Percentiles rank a stretch among this genome's conserved stretches.
phyloP scores from a whole-genome alignment of 2,888 invertebrate species.

The Mellilla xanthometata region DNA sequence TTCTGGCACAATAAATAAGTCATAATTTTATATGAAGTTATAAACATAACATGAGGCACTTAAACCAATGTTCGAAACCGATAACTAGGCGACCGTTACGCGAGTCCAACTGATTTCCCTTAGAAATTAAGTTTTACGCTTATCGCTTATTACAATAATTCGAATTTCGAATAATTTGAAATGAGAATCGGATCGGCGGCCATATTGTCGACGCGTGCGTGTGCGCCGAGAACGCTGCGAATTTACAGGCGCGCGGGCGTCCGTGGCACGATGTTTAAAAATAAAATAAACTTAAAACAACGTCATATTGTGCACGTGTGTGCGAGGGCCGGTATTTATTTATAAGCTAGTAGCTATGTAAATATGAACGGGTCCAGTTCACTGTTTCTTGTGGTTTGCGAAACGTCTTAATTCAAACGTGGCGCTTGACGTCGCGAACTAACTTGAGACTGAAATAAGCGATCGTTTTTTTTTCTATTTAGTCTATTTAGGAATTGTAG shows the following conservation, averaged over 20 bases:
- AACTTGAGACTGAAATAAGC: too few relatives aligned
- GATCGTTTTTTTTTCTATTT: too few relatives aligned
- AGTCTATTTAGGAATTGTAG: too few relatives aligned
- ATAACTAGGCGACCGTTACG: slow-evolving; percentile 41
- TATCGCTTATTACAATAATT: slow-evolving; percentile 51
- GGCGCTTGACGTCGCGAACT: slow-evolving; percentile 8
- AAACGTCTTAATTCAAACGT: slow-evolving; percentile 74
- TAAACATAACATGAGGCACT: slow-evolving; percentile 60
- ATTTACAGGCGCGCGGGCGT: slow-evolving; percentile 75
- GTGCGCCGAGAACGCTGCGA: slow-evolving; percentile 79
- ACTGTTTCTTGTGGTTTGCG: slow-evolving; percentile 72
- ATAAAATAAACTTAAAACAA: slow-evolving; percentile 82
- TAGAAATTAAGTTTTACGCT: slow-evolving; percentile 47
- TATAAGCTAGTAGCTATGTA: slow-evolving; percentile 82
- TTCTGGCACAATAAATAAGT: slow-evolving; percentile 60
- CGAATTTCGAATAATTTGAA: slow-evolving; percentile 53
- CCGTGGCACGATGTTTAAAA: slow-evolving; percentile 73
- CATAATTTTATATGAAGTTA: slow-evolving; percentile 60
- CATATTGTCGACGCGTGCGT: slow-evolving; percentile 75
- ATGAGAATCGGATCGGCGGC: slow-evolving; percentile 60
- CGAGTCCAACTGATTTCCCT: slow-evolving; percentile 46
- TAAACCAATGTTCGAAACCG: slow-evolving; percentile 57
- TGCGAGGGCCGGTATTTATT: slow-evolving; percentile 78
- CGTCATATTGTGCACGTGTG: slow-evolving; percentile 79
- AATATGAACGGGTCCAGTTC: slow-evolving; percentile 68